Base-by-base conservation (phyloP, 1,140 invertebrate species). In the Sitophilus oryzae region DNA sequence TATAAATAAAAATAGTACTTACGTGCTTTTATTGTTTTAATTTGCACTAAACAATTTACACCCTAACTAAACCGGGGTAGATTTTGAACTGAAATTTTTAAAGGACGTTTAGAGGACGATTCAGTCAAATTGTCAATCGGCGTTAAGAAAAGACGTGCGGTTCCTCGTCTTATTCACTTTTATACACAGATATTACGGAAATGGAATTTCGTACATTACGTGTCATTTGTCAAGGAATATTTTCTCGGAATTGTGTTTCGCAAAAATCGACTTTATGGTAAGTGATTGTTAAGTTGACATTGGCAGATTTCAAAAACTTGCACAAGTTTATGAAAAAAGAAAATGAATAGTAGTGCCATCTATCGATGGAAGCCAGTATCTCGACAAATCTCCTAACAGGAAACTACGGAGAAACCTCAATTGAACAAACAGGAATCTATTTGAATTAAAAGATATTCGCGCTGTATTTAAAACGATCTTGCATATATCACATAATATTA, bases 51-150 rank as follows among this genome's bases (percentile, higher is more conserved):
- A 48, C 35, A 14, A 22, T 36, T 19, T 3, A 18, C 35, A 5
- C 10, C 45, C 4, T 10, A 6, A 18, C 15, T n/a, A 25, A 2
- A 8, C 5, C 34, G 18, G 36, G 35, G 35, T 45, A 42, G 21
- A 45, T 19, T 18, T 53, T 21, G 42, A 21, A 53, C 42, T 45
- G 19, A 53, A 22, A 21, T 43, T 52, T 23, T 25, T 22, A 58
- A 47, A 58, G 55, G 55, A 52, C 55, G 55, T 52, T 52, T 52
- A 23, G 40, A 58, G 55, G 55, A 58, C 55, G 22, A 34, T 46
- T 22, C 40, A 58, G 55, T 58, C 55, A 58, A 52, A 58, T 15
- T 16, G 36, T 46, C 18, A 35, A 20, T 19, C 43, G 22, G 2
- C 6, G 19, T 43, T 40, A 5, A 14, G n/a, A 5, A 46, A 37